phyloP scores from a whole-genome alignment of 1,140 invertebrate species.

The Papilio glaucus region DNA sequence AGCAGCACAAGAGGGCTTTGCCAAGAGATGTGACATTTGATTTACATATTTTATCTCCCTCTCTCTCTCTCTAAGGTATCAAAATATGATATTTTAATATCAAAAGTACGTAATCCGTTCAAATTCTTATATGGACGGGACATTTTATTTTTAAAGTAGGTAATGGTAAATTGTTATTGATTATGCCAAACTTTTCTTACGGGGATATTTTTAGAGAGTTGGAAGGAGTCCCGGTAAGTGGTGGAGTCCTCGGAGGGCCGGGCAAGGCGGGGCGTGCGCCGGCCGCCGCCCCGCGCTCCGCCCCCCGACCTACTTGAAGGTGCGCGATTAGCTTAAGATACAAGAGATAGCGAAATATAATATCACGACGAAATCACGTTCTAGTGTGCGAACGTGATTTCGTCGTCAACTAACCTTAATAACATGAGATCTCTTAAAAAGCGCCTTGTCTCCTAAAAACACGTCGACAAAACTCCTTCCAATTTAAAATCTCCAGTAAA shows the following conservation, averaged over 20 bases:
- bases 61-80: too few relatives aligned
- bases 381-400: neutral
- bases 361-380: neutral
- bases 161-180: too few relatives aligned
- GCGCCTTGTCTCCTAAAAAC: neutral
- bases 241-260: neutral
- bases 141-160: neutral
- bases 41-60: too few relatives aligned
- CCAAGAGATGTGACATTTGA: too few relatives aligned
- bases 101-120: too few relatives aligned
- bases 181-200: neutral
- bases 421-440: too few relatives aligned
- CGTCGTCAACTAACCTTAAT: too few relatives aligned
- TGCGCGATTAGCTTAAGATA: neutral
- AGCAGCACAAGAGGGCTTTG: too few relatives aligned
- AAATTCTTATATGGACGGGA: neutral
- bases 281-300: constrained; percentile 41
- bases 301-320: constrained; percentile 34
- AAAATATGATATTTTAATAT: too few relatives aligned
- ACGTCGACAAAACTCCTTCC: too few relatives aligned
- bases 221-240: neutral
- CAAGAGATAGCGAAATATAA: neutral
- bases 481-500: too few relatives aligned
- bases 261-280: constrained; percentile 35
- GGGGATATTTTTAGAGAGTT: neutral